These are phyloP conservation scores for Drosophila pachea DNA, from an alignment of 1,140 invertebrate genomes.

Conservation along the genomic window DNA sequence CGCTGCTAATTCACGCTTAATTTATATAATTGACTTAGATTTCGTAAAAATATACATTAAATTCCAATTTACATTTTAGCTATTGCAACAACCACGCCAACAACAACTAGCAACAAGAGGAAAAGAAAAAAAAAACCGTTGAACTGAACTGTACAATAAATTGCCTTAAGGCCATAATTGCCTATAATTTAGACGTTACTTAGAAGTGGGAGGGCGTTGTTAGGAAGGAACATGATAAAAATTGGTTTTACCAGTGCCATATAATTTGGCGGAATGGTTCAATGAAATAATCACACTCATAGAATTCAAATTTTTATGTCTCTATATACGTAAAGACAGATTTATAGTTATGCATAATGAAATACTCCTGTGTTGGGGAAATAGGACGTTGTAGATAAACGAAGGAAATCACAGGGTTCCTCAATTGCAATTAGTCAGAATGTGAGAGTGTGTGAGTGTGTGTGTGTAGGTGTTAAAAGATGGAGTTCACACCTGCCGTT, in stretches of 20 bases:
- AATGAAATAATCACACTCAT: neutral
- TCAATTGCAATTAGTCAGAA: no score
- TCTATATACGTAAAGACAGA: no score
- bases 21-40: constrained; percentile 74
- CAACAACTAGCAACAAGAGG: no score
- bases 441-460: no score
- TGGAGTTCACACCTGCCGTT: no score
- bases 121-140: neutral
- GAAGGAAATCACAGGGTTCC: no score
- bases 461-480: no score
- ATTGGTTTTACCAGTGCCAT: constrained; percentile 4
- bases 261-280: neutral
- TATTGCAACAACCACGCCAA: constrained; percentile 36
- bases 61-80: constrained; percentile 60
- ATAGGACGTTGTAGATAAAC: no score
- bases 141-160: constrained; percentile 11
- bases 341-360: no score
- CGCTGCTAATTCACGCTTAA: constrained; percentile 66
- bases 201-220: constrained; percentile 34
- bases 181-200: constrained; percentile 23
- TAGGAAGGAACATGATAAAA: constrained; percentile 11
- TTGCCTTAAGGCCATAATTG: constrained; percentile 41
- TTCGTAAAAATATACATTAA: constrained; percentile 72
- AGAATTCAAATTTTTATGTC: neutral
- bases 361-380: no score